These are phyloP conservation scores for Notoglanidium macrostoma DNA, from an alignment of 2,797 vertebrate genomes.

Conservation along the genomic window DNA sequence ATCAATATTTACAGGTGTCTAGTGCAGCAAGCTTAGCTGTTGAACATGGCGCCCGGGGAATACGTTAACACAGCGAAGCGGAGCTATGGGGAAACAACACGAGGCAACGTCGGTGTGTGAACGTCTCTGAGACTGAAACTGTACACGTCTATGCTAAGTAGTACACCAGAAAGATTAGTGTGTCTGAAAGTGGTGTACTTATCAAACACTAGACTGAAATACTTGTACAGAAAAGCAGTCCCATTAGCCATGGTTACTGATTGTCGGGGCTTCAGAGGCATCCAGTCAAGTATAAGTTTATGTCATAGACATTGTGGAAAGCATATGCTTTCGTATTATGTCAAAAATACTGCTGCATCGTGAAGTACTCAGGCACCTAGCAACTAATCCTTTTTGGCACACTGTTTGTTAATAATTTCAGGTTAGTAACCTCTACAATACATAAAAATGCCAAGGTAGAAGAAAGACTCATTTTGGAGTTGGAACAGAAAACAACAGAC, in stretches of 20 bases:
- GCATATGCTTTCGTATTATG: background rate
- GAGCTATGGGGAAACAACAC: conserved; percentile 33
- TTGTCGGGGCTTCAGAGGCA: too few relatives aligned
- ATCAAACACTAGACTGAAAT: background rate
- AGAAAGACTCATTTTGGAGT: background rate
- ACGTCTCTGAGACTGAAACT: background rate
- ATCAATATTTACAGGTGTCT: conserved; percentile 79
- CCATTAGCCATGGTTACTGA: background rate
- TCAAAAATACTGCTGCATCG: background rate
- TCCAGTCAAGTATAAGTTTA: background rate
- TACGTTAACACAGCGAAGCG: conserved; percentile 54
- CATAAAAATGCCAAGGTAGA: background rate
- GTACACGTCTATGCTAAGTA: background rate
- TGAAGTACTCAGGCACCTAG: background rate
- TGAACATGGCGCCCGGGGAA: conserved; percentile 54
- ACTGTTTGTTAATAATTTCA: background rate
- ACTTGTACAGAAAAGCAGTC: background rate
- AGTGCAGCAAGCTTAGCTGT: conserved; percentile 60
- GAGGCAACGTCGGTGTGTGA: conserved; percentile 39
- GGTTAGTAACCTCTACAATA: background rate
- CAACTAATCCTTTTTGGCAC: background rate
- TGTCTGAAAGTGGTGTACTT: conserved; percentile 2
- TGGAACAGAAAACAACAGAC: background rate
- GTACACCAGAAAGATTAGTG: conserved; percentile 11
- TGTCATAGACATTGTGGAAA: background rate